phyloP scores from a whole-genome alignment of 2,113 vertebrate species.

The Strix aluco region DNA sequence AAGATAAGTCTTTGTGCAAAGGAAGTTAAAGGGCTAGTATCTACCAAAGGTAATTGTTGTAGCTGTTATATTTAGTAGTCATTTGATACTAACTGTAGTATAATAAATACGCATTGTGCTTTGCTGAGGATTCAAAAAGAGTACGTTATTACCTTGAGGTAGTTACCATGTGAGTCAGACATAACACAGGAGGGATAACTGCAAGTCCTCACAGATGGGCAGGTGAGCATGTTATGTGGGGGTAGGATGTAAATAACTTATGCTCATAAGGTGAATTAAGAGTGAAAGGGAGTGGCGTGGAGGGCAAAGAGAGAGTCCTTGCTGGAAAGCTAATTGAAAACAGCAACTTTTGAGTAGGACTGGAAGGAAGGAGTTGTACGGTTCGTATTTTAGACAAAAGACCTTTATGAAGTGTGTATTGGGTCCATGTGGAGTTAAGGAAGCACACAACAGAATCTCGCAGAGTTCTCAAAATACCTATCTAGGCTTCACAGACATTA shows the following conservation, averaged over 20 bases:
- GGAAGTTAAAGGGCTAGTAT: not conserved
- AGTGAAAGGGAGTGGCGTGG: not conserved
- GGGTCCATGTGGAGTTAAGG: not conserved
- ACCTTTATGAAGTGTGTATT: slow-evolving; percentile 46
- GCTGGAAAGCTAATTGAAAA: not conserved
- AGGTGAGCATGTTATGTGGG: not conserved
- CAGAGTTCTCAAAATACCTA: not conserved
- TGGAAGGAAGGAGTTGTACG: not conserved
- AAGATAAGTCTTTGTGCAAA: not conserved
- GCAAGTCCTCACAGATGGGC: not conserved
- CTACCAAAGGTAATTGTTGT: not conserved
- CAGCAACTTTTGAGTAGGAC: not conserved
- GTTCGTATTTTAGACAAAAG: not conserved
- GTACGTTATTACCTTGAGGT: not conserved
- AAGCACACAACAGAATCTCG: not conserved
- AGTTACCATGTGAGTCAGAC: not conserved
- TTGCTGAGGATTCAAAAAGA: not conserved
- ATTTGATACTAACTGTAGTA: not conserved
- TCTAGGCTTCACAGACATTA: not conserved
- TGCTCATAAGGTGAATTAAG: not conserved
- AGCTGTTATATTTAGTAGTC: not conserved
- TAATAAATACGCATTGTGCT: not conserved
- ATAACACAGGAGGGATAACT: not conserved
- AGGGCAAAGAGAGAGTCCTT: not conserved
- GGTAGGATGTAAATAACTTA: not conserved